Base-by-base conservation (phyloP, 1,140 invertebrate genomes). In the Brachionus rubens region DNA sequence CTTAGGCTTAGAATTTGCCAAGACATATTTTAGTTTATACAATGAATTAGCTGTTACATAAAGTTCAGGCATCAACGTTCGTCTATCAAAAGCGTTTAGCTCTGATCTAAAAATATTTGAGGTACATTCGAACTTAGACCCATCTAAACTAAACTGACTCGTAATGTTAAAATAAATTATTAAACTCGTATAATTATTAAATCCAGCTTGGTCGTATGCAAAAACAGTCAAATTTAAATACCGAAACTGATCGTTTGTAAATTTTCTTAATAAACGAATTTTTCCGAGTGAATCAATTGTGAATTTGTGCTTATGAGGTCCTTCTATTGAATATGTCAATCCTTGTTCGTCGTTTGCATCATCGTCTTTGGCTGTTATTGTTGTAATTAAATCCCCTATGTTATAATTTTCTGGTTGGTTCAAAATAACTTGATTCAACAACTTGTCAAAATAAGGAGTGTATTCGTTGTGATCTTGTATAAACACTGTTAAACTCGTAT, bases 251-350 rank as follows among this genome's bases (percentile, higher is more conserved):
- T 50, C 68, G n/a, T 36, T 33, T 40, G 19, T 40, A 54, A 72
- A 50, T 50, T 72, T 48, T 36, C 19, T 30, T 21, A 72, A 50
- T n/a, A 72, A 19, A 12, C 9, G 26, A 6, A 48, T 50, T 50
- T 54, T 30, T 40, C 68, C 68, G 24, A 14, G n/a, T 50, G 46
- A 48, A 72, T 72, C 68, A 33, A 72, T 72, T 72, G n/a, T 72
- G 24, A 54, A 72, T 24, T 50, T 48, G 24, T 54, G 14, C 28
- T 72, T 26, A 72, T 72, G 46, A 21, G 68, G 43, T 21, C 50
- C 68, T 7, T 40, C 36, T 36, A 72, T 30, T 50, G 36, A 26
- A 30, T 72, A 72, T 3, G 30, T 16, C 14, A 72, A 65, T 12
- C 59, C 59, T 30, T 65, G 12, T 21, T 24, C 43, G 16, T 50